Conservation (phyloP, 2,888 invertebrate genomes). For the Ctenicera cuprea region DNA sequence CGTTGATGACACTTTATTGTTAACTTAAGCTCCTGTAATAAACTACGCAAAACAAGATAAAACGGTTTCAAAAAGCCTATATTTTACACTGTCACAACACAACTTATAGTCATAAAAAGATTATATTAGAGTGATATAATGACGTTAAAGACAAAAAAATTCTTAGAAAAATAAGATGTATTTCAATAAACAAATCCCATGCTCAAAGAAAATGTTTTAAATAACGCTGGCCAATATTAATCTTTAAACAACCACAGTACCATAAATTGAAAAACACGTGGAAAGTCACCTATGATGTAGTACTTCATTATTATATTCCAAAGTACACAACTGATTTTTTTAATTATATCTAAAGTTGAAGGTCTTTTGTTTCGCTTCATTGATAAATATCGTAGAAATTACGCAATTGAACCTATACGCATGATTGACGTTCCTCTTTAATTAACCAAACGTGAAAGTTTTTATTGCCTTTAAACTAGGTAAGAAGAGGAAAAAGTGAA, state of each 20-base stretch:
- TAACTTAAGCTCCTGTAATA: conserved; percentile 1
- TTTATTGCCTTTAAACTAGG: not conserved
- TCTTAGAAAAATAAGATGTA: not conserved
- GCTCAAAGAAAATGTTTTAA: not conserved
- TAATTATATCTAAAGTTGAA: too few relatives aligned
- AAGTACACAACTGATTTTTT: too few relatives aligned
- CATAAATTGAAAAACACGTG: not conserved
- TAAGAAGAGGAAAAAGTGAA: not conserved
- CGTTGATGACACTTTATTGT: conserved; percentile 1
- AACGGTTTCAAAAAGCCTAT: not conserved
- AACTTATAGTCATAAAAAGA: not conserved
- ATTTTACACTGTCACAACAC: not conserved
- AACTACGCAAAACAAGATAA: conserved; percentile 21
- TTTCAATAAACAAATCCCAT: conserved; percentile 1
- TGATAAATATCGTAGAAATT: not conserved
- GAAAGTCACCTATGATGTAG: too few relatives aligned
- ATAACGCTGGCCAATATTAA: not conserved
- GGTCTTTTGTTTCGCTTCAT: conserved; percentile 5
- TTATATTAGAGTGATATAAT: not conserved
- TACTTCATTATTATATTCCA: not conserved
- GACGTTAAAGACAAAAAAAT: not conserved
- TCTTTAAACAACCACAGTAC: not conserved
- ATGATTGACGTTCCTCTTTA: not conserved
- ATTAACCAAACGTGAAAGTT: not conserved
- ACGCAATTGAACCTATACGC: not conserved